phyloP scores from a whole-genome alignment of 2,888 invertebrate genomes.

The Aspidiotus destructor region DNA sequence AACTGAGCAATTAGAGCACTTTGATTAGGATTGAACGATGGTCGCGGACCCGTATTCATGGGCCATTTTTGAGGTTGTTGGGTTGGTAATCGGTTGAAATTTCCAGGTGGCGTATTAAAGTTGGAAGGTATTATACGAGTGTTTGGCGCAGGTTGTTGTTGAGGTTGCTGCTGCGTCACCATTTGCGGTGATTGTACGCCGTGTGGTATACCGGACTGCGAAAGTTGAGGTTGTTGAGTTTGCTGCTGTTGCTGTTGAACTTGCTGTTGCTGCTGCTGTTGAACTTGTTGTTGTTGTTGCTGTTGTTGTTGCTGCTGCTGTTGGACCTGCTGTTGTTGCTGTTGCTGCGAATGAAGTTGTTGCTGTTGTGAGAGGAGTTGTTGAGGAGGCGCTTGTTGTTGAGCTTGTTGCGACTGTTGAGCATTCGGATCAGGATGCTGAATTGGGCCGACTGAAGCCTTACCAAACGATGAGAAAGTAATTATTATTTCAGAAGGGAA shows the following conservation, averaged over 20 bases:
- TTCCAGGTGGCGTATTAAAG: conserved; percentile 16
- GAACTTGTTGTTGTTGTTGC: conserved; percentile 40
- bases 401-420: conserved; percentile 22
- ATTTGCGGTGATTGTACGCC: conserved; percentile 41
- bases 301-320: conserved; percentile 37
- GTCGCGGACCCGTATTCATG: conserved; percentile 36
- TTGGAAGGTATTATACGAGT: not conserved
- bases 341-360: conserved; percentile 16
- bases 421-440: conserved; percentile 22
- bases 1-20: conserved; percentile 50
- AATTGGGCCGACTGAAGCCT: not conserved
- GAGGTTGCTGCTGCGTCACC: conserved; percentile 39
- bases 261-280: conserved; percentile 40
- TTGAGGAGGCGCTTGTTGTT: conserved; percentile 14
- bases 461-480: not conserved
- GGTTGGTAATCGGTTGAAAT: conserved; percentile 26
- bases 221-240: conserved; percentile 39
- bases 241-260: conserved; percentile 40
- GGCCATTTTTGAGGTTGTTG: conserved; percentile 34
- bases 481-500: not conserved
- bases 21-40: conserved; percentile 38
- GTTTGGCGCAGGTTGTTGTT: conserved; percentile 16
- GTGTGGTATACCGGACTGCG: conserved; percentile 39
- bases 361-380: conserved; percentile 26
- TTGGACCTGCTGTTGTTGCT: conserved; percentile 33